Percentiles rank a stretch among this genome's conserved stretches.
Conservation (phyloP, 2,113 vertebrate species). For the Nettapus auritus region DNA sequence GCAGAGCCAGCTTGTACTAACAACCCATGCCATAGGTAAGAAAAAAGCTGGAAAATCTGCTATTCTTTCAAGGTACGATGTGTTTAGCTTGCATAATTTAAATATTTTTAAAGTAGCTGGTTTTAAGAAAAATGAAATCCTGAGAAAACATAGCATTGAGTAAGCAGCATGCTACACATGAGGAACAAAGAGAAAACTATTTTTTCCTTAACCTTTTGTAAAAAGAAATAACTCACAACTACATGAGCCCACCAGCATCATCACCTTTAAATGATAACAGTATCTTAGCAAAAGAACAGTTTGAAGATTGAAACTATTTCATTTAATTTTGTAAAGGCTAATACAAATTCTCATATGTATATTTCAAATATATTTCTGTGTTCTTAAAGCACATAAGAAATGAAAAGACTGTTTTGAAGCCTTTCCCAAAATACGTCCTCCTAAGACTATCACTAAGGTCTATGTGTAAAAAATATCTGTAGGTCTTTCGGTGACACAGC, state of each 20-base stretch:
- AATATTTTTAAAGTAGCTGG: background rate
- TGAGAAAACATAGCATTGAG: background rate
- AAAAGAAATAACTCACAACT: background rate
- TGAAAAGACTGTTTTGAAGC: background rate
- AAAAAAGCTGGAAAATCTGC: background rate
- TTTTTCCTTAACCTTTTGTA: background rate
- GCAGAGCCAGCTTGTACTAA: background rate
- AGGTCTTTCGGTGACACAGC: background rate
- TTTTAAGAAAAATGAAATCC: background rate
- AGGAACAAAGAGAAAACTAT: background rate
- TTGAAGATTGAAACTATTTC: background rate
- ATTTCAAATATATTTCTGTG: background rate
- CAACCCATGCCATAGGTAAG: background rate
- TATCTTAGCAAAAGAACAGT: background rate
- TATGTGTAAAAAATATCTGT: background rate
- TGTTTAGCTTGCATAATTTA: background rate
- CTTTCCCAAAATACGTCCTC: background rate
- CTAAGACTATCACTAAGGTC: background rate
- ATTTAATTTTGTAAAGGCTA: background rate
- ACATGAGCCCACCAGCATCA: background rate
- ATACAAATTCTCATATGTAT: rapidly evolving
- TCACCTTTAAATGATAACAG: background rate
- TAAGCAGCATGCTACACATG: background rate
- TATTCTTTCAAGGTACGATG: background rate
- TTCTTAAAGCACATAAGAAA: background rate